Percentiles rank a stretch among this genome's conserved stretches.
Evolutionary conservation across 2,888 invertebrate genomes (phyloP).

Genomic region (Tenthredo notha): DNA sequence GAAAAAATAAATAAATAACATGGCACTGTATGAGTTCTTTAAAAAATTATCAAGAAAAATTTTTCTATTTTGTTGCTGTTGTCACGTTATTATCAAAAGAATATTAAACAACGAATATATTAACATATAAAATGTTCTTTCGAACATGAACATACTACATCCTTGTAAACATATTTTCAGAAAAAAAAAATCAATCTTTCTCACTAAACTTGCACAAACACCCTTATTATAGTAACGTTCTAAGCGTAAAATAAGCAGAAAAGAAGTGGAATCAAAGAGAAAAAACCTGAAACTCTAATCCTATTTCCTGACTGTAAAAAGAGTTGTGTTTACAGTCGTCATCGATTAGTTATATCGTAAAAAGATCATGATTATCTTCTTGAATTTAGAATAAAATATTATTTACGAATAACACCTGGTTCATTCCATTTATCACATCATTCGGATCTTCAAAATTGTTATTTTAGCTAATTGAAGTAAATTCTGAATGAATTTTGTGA

Average conservation of each 20-base stretch:
- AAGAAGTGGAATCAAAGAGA: background rate
- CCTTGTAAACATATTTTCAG: background rate
- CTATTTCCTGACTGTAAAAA: background rate
- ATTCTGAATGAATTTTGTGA: background rate
- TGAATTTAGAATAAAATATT: background rate
- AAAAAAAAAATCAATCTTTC: background rate
- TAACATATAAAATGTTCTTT: background rate
- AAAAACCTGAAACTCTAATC: background rate
- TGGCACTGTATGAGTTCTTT: background rate
- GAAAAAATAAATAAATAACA: background rate
- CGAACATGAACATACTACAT: background rate
- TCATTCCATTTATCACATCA: background rate
- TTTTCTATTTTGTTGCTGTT: background rate
- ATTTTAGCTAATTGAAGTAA: background rate
- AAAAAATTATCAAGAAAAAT: background rate
- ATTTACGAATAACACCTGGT: background rate
- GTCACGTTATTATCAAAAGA: background rate
- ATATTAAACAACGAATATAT: background rate
- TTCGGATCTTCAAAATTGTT: background rate
- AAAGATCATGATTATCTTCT: background rate
- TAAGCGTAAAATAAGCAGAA: background rate
- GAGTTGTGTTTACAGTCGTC: background rate
- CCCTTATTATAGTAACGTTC: background rate
- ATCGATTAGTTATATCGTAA: background rate
- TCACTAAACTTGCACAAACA: background rate